These are phyloP conservation scores for Listronotus oregonensis DNA, from an alignment of 1,140 invertebrate species.

Conservation along the genomic window DNA sequence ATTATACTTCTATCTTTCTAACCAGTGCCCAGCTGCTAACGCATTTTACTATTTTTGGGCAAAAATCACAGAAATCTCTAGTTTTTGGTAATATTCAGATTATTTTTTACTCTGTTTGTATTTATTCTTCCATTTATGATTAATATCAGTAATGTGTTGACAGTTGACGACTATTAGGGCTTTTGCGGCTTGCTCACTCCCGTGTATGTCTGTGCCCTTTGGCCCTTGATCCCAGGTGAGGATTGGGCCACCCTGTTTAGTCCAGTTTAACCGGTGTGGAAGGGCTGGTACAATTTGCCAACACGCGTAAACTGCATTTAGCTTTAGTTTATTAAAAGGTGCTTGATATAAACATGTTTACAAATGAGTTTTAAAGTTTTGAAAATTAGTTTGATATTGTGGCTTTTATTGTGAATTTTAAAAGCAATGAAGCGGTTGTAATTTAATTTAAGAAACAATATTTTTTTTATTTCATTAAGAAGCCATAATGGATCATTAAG, in stretches of 20 bases:
- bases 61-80: neutral
- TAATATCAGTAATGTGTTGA: constrained; percentile 57
- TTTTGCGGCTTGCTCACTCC: constrained; percentile 56
- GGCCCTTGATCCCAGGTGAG: constrained; percentile 47
- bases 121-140: constrained; percentile 47
- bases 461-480: no score
- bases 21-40: neutral
- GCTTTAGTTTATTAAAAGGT: constrained; percentile 32
- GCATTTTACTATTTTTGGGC: no score
- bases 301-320: constrained; percentile 22
- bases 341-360: constrained; percentile 22
- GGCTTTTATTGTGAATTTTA: neutral
- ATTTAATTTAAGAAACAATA: no score
- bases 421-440: no score
- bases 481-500: no score
- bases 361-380: constrained; percentile 23
- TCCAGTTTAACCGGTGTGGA: constrained; percentile 38
- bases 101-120: no score
- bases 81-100: neutral
- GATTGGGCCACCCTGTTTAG: constrained; percentile 35
- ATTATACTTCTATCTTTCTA: constrained; percentile 19
- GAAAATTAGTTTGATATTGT: neutral
- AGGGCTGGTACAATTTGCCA: constrained; percentile 38
- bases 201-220: constrained; percentile 48
- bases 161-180: constrained; percentile 55